Evolutionary conservation across 2,113 vertebrate genomes (phyloP).

Genomic region (Mobula hypostoma): DNA sequence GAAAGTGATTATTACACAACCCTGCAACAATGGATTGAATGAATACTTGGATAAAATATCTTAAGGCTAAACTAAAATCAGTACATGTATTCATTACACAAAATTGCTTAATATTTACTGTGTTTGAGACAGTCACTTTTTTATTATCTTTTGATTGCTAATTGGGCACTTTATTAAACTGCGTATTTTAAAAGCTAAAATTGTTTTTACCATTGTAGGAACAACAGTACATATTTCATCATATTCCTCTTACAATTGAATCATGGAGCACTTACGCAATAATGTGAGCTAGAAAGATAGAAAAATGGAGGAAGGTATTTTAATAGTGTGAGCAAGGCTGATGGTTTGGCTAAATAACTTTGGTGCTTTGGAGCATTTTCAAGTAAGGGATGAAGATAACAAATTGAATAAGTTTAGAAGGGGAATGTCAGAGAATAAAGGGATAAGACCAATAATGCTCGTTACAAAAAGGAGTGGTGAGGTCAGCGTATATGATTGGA

Average conservation of each 20-base stretch:
- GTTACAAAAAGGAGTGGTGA: neutral
- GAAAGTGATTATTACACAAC: conserved; percentile 25
- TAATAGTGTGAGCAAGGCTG: neutral
- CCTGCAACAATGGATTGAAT: conserved; percentile 6
- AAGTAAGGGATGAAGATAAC: neutral
- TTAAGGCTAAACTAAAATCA: conserved; percentile 26
- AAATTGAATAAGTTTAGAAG: neutral
- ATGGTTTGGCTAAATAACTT: neutral
- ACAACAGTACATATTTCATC: neutral
- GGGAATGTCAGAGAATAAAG: neutral
- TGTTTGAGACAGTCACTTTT: neutral
- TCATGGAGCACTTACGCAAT: neutral
- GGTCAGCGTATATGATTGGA: neutral
- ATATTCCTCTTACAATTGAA: neutral
- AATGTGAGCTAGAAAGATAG: neutral
- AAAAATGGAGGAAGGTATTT: neutral
- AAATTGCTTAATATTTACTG: neutral
- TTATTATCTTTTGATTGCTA: neutral
- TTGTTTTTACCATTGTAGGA: neutral
- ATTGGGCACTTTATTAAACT: neutral
- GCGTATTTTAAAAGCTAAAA: neutral
- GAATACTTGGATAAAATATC: conserved; percentile 13
- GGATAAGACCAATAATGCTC: neutral
- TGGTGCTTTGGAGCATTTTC: neutral
- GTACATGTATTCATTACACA: conserved; percentile 25